Evolutionary conservation across 53 echinoderm and acorn worm genomes (phyloP).

Genomic region (Temnopleurus reevesii): DNA sequence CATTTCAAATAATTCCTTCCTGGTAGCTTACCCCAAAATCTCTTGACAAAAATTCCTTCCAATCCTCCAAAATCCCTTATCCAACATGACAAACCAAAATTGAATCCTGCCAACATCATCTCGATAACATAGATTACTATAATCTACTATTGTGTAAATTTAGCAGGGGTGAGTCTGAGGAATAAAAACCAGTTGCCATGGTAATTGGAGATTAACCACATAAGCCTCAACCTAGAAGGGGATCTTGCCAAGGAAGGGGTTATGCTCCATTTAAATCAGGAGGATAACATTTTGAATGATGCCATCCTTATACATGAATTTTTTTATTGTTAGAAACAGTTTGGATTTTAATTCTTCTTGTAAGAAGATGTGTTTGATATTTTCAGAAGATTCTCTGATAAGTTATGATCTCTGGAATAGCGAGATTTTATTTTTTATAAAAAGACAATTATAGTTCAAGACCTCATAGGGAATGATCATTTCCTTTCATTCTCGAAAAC

Average conservation of each 20-base stretch:
- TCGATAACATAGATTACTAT: neutral
- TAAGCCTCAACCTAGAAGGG: neutral
- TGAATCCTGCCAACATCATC: neutral
- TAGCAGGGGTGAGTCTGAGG: neutral
- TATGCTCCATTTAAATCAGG: neutral
- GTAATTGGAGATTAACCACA: neutral
- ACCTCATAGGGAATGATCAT: no score
- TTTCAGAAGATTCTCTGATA: no score
- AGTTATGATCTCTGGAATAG: no score
- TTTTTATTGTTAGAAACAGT: no score
- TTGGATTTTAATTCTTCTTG: no score
- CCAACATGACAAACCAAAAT: slow-evolving; percentile 24
- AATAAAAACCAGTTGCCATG: slow-evolving; percentile 3
- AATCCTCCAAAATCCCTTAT: neutral
- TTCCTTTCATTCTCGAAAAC: no score
- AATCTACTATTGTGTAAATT: slow-evolving; percentile 37
- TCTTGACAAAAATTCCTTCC: neutral
- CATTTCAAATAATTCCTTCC: slow-evolving; percentile 1
- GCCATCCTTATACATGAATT: neutral
- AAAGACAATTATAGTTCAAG: no score
- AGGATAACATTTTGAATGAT: neutral
- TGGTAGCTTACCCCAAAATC: slow-evolving; percentile 2
- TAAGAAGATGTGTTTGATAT: no score
- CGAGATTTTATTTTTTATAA: no score
- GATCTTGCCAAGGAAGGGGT: neutral